Base-by-base conservation (phyloP, 2,113 vertebrate species). In the Lipophrys pholis region DNA sequence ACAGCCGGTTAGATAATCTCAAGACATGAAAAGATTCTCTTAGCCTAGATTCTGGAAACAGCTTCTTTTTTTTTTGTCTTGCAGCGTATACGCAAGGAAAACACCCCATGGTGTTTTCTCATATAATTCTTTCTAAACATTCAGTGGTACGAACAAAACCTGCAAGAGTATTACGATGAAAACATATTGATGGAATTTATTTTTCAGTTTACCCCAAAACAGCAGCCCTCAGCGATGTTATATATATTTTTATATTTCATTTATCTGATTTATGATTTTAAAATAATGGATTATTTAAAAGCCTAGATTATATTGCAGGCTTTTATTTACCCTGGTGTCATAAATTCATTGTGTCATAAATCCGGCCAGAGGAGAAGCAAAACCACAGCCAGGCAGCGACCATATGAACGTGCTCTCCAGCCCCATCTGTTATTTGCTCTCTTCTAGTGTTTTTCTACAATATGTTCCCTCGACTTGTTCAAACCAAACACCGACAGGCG, bases 1-100 rank as follows among this genome's bases (percentile, higher is more conserved):
- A 76, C 78, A 76, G 82, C 73, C 81, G 72, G 79, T 73, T 84
- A 80, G 87, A 87, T 89, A 63, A 88, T 88, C 81, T 76, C 49
- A 70, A 77, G 66, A 83, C 84, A 81, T 78, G 79, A 85, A 89
- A 83, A 84, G 74, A 67, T 76, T 84, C 62, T 80, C 39, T 81
- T 75, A 80, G 73, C 86, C 89, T 78, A 83, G 84, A 91, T 90
- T 84, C 55, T 42, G 16, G 77, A 73, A 78, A 36, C 70, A 39
- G 56, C 49, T 66, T 30, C 4, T 30, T 30, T 30, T 30, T 66
- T 67, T 84, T 30, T 82, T 83, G 54, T 86, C 12, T 8, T 36
- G 51, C n/a, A 65, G 55, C 15, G 58, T 1, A 51, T 1, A 51
- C 36, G 57, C 15, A 45, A 76, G 48, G 38, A 78, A 81, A 81